Evolutionary conservation across 2,113 vertebrate species (phyloP), one percentile per base, ranked within the genome.

Genomic region (Romanogobio albipinnatus): DNA sequence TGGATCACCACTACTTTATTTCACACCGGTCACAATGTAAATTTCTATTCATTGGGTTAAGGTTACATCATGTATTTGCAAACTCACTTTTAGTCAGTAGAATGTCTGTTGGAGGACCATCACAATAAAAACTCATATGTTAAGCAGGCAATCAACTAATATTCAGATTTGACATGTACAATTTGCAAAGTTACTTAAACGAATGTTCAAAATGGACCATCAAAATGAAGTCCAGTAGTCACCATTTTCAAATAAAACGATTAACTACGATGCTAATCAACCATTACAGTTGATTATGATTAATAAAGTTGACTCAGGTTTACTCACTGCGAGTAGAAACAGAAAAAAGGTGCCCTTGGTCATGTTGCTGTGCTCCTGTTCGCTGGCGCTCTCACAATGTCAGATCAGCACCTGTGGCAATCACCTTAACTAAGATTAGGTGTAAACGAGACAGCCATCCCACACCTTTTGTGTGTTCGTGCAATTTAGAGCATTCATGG

Each of bases 271-370:
- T n/a, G 6, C 11, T 24, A 4, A 4, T 26, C 3, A 61, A 26
- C 3, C 33, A 45, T 17, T 36, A 62, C 22, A n/a, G 9, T 4
- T 7, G 13, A 79, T n/a, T n/a, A 2, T 58, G 10, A n/a, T 17
- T 24, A 56, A n/a, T 56, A 53, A 5, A 71, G 11, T n/a, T 53
- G 22, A 68, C 80, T 14, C 45, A 53, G n/a, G 14, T 45, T 47
- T 49, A 13, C 93, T 80, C 84, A 94, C 93, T 79, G 90, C 1
- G 9, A 94, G 73, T 29, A 83, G 59, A 88, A 93, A 77, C 19
- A 93, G 47, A 24, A 33, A 45, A 75, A 86, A 5, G 10, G 47
- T 82, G 85, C 51, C 88, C 89, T 91, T 93, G 45, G 39, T 85
- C 86, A 85, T 79, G 73, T 22, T 70, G 36, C 53, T 43, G 9